These are phyloP conservation scores for Thamnophis sirtalis DNA, from an alignment of 2,113 vertebrate genomes.

Conservation along the genomic window DNA sequence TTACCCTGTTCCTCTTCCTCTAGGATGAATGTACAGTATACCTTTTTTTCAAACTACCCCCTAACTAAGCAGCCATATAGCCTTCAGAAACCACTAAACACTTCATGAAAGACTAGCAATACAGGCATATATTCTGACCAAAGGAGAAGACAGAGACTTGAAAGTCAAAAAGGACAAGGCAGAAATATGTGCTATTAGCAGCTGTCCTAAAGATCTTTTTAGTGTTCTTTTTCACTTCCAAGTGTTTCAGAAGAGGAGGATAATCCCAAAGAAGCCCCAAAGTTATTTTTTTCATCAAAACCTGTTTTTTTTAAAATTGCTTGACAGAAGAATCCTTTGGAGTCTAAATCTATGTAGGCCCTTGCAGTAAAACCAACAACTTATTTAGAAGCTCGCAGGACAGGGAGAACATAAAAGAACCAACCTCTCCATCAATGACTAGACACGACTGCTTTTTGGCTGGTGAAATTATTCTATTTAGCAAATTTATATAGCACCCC, in stretches of 20 bases:
- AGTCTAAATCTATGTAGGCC: not conserved
- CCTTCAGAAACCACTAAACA: not conserved
- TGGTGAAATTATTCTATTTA: not conserved
- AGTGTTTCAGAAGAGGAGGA: not conserved
- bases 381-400: not conserved
- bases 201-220: not conserved
- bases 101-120: not conserved
- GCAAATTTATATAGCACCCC: not conserved
- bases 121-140: not conserved
- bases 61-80: not conserved
- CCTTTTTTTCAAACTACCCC: not conserved
- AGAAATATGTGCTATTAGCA: not conserved
- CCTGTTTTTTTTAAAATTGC: not conserved
- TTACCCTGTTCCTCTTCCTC: too few relatives aligned
- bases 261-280: not conserved
- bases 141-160: not conserved
- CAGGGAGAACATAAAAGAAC: not conserved
- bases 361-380: not conserved
- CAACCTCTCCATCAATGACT: not conserved
- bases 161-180: not conserved
- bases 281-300: not conserved
- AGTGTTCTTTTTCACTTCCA: not conserved
- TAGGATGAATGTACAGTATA: too few relatives aligned
- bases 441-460: not conserved
- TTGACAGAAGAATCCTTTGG: not conserved